Evolutionary conservation across 2,113 vertebrate species (phyloP).

Genomic region (Oxygymnocypris stewartii): DNA sequence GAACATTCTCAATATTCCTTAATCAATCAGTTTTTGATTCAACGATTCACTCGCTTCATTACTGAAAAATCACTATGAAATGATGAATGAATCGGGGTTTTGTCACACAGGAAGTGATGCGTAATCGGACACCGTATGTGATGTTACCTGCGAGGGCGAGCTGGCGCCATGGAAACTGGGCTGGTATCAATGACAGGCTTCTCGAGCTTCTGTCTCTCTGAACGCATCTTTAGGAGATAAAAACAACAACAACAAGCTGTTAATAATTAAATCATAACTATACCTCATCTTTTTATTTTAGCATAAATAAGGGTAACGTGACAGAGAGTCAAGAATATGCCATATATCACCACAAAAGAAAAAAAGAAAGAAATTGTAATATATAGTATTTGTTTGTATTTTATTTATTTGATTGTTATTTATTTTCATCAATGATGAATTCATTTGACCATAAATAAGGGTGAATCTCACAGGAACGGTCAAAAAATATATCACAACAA

Average conservation of each 20-base stretch:
- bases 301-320: background rate
- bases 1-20: background rate
- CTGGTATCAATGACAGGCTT: slow-evolving; percentile 75
- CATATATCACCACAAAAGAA: background rate
- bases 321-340: background rate
- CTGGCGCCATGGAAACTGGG: slow-evolving; percentile 70
- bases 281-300: background rate
- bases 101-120: slow-evolving; percentile 4
- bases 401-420: no score
- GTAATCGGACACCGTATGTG: background rate
- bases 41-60: background rate
- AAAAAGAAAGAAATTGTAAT: no score
- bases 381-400: no score
- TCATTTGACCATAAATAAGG: background rate
- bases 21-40: background rate
- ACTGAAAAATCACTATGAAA: background rate
- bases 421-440: background rate
- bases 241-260: slow-evolving; percentile 56
- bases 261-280: background rate
- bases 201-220: slow-evolving; percentile 75
- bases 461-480: background rate
- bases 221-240: slow-evolving; percentile 74
- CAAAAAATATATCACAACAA: no score
- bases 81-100: background rate
- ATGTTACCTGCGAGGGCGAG: slow-evolving; percentile 75